Evolutionary conservation across 2,888 invertebrate genomes (phyloP).

Genomic region (Idaea straminata): DNA sequence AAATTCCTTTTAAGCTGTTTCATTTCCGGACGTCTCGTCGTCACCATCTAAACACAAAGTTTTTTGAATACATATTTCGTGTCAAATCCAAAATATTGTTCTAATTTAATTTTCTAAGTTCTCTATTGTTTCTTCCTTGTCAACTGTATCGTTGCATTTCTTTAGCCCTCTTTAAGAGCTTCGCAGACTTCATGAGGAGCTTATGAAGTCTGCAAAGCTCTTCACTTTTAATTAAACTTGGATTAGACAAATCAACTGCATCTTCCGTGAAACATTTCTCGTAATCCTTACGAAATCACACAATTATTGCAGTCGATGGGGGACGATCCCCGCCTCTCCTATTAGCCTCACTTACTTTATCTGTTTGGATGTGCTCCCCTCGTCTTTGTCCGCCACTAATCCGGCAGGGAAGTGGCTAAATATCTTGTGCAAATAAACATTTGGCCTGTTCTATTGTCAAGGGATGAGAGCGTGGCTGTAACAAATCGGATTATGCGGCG

Average conservation of each 20-base stretch:
- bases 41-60: conserved; percentile 13
- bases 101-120: background rate
- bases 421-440: conserved; percentile 80
- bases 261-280: conserved; percentile 34
- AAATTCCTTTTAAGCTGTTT: conserved; percentile 64
- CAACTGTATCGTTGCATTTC: background rate
- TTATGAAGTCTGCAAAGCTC: no score
- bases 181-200: conserved; percentile 15
- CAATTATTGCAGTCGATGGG: conserved; percentile 60
- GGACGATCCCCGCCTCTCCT: conserved; percentile 63
- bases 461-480: conserved; percentile 61
- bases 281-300: conserved; percentile 66
- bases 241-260: conserved; percentile 29
- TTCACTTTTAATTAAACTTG: conserved; percentile 30
- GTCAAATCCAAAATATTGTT: conserved; percentile 1
- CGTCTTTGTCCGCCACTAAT: conserved; percentile 69
- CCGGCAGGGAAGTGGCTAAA: conserved; percentile 78
- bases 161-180: background rate
- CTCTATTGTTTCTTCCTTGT: background rate
- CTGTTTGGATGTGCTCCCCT: conserved; percentile 57
- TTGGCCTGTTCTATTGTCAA: conserved; percentile 67
- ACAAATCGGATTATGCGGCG: conserved; percentile 72
- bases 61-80: background rate
- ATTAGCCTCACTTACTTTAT: conserved; percentile 70
- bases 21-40: conserved; percentile 59